A percentile compares a stretch with the other conserved stretches of the same genome.
Conservation (phyloP, 2,113 vertebrate species). For the Anguilla japonica region DNA sequence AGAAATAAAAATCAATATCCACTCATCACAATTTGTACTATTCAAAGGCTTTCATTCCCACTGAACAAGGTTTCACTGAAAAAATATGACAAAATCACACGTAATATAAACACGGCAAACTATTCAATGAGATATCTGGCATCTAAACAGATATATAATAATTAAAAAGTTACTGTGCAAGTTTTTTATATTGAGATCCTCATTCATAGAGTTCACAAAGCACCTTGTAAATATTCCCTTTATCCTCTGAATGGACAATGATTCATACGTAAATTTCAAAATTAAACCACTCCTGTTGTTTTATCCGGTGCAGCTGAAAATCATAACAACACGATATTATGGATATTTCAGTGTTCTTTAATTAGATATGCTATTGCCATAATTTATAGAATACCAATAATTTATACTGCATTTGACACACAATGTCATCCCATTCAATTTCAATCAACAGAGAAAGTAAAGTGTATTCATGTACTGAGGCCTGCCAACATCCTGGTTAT, state of each 20-base stretch:
- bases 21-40: too few relatives aligned
- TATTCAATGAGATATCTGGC: too few relatives aligned
- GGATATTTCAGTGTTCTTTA: too few relatives aligned
- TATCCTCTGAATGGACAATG: neutral
- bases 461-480: neutral
- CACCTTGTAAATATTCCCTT: neutral
- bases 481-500: neutral
- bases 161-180: too few relatives aligned
- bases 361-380: too few relatives aligned
- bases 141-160: too few relatives aligned
- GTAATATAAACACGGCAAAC: too few relatives aligned
- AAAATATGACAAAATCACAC: too few relatives aligned
- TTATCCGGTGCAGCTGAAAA: neutral
- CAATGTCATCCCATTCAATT: neutral
- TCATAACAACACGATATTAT: neutral
- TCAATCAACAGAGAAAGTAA: neutral
- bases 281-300: neutral
- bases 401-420: neutral
- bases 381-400: neutral
- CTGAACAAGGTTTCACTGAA: too few relatives aligned
- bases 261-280: neutral
- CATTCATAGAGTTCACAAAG: neutral
- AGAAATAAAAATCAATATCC: too few relatives aligned
- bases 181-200: neutral
- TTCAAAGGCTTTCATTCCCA: too few relatives aligned